Evolutionary conservation across 2,888 invertebrate species (phyloP).

Genomic region (Apocheima hispidaria): DNA sequence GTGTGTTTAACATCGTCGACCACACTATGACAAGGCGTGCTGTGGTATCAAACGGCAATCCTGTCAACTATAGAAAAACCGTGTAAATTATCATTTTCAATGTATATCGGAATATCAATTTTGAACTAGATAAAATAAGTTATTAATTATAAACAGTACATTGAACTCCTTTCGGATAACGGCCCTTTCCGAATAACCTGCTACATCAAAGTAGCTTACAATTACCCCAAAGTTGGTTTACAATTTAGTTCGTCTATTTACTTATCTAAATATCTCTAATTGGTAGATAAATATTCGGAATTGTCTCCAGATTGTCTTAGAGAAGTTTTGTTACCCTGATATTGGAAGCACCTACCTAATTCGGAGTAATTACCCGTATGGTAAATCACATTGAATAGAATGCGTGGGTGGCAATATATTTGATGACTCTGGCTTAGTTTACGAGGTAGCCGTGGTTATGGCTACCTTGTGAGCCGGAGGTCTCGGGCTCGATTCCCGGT

Average conservation of each 20-base stretch:
- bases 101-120: no score
- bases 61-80: no score
- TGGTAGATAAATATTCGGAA: conserved; percentile 38
- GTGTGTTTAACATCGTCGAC: no score
- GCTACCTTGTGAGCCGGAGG: no score
- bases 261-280: conserved; percentile 38
- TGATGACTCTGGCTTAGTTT: not conserved
- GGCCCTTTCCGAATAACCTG: no score
- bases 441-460: not conserved
- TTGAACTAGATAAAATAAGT: no score
- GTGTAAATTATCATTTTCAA: no score
- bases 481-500: no score
- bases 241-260: conserved; percentile 30
- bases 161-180: not conserved
- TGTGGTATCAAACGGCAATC: no score
- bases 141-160: not conserved
- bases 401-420: conserved; percentile 3
- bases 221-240: conserved; percentile 11
- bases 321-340: conserved; percentile 13
- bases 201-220: conserved; percentile 19
- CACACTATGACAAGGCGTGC: no score
- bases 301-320: conserved; percentile 27
- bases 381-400: not conserved
- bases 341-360: conserved; percentile 14
- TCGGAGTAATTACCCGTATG: conserved; percentile 23